Conservation (phyloP, 2,888 invertebrate genomes). For the Heliconius erato region DNA sequence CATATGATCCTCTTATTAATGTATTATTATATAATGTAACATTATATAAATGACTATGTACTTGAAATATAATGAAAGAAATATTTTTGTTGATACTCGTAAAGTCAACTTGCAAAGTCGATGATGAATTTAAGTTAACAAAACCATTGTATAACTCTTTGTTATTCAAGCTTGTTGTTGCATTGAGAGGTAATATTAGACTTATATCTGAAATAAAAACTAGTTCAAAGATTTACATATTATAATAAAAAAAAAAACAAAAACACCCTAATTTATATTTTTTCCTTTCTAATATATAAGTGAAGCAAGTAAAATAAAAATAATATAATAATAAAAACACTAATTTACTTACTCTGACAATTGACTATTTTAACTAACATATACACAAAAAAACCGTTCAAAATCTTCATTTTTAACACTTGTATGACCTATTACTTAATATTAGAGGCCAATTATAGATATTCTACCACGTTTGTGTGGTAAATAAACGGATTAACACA, state of each 20-base stretch:
- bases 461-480: not conserved
- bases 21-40: conserved; percentile 83
- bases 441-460: not conserved
- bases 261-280: too few species aligned
- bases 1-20: conserved; percentile 61
- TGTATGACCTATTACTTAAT: conserved; percentile 19
- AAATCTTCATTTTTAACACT: conserved; percentile 30
- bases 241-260: not conserved
- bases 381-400: conserved; percentile 34
- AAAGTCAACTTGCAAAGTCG: conserved; percentile 72
- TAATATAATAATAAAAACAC: not conserved
- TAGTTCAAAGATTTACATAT: not conserved
- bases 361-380: conserved; percentile 23
- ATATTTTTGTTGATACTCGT: conserved; percentile 74
- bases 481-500: conserved; percentile 12
- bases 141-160: conserved; percentile 69
- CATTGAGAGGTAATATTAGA: conserved; percentile 68
- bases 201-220: conserved; percentile 66
- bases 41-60: conserved; percentile 86
- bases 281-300: not conserved
- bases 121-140: conserved; percentile 60
- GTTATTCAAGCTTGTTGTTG: conserved; percentile 60
- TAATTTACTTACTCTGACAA: conserved; percentile 52
- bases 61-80: conserved; percentile 87
- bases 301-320: not conserved